Base-by-base conservation (phyloP, 2,113 vertebrate species). In the Amphiprion ocellaris region DNA sequence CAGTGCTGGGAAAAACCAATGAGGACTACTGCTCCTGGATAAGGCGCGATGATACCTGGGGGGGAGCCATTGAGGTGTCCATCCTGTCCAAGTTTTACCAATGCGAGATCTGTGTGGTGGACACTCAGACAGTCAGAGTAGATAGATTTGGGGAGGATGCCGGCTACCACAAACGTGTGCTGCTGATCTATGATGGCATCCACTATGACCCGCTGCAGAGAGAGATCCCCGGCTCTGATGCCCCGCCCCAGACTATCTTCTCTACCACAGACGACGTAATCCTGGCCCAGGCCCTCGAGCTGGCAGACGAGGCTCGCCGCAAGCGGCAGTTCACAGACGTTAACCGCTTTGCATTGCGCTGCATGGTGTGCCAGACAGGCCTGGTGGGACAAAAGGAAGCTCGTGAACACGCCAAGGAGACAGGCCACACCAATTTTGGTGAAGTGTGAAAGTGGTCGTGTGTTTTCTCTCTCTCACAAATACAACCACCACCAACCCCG, bases 61-160 rank as follows among this genome's bases (percentile, higher is more conserved):
- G 98, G 1, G 98, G 98, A 2, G 98, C 98, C 84, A 99, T 99
- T 53, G 98, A 99, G 82, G 95, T 99, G 63, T 99, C 98, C 3
- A 98, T 99, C 68, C 88, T 99, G 3, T 97, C 98, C 69, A 98
- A 98, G 77, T 99, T 97, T 80, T 99, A 99, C 92, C 97, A 97
- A 70, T 98, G 98, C 4, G 98, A 99, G 85, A 99, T 99, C 90
- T 99, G 98, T 17, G 97, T 99, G 74, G 98, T 99, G 78, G 98
- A 99, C 91, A 99, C 98, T 4, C 98, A 99, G 93, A 99, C 96
- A 0, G 96, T 98, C 39, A 92, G 98, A 11, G 96, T 99, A 52
- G 98, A 99, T 86, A 95, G 98, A 12, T 99, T 99, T 30, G 98
- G 98, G 14, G 98, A 99, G 86, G 98, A 99, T 6, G 96, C 96